Evolutionary conservation across 2,113 vertebrate species (phyloP), one percentile per base, ranked within the genome.

Genomic region (Petroica traversi): DNA sequence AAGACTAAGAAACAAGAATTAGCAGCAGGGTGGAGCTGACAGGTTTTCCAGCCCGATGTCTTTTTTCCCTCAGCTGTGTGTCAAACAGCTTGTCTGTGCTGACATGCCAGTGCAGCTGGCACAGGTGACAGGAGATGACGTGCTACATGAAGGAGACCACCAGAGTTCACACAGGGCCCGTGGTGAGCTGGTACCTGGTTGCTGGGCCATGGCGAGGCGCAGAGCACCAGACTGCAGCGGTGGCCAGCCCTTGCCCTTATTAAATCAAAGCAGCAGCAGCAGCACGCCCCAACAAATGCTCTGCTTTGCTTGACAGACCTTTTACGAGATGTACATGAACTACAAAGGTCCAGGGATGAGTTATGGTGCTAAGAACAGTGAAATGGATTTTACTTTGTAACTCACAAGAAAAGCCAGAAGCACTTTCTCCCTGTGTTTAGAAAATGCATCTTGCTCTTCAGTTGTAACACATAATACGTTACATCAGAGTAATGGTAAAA

Each of bases 61-160:
- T 85, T 85, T 85, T 67, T 82, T 24, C 58, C 49, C 74, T 94
- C 85, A 38, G 81, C 34, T 38, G 13, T 3, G 40, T 58, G 82
- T 92, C 95, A 90, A 51, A 69, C 26, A n/a, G 75, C 82, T 66
- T 66, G 85, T 83, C 92, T 73, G 88, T 3, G 29, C 62, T 83
- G 94, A 83, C 82, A 40, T 0, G 16, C 25, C 11, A 28, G n/a
- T 0, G 29, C 3, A 49, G 73, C 67, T 52, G 19, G 57, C 1
- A 0, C 77, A n/a, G 80, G 71, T 66, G 88, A 95, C 1, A 0
- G 71, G 54, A 93, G 45, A 88, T 43, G 88, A 94, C 0, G 23
- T 61, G 82, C 59, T 62, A 94, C 88, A 77, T 8, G 38, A 92
- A 76, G 63, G 34, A 51, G 77, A 69, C 28, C 69, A 90, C 59